Evolutionary conservation across 2,888 invertebrate genomes (phyloP).

Genomic region (Epinotia brunnichana): DNA sequence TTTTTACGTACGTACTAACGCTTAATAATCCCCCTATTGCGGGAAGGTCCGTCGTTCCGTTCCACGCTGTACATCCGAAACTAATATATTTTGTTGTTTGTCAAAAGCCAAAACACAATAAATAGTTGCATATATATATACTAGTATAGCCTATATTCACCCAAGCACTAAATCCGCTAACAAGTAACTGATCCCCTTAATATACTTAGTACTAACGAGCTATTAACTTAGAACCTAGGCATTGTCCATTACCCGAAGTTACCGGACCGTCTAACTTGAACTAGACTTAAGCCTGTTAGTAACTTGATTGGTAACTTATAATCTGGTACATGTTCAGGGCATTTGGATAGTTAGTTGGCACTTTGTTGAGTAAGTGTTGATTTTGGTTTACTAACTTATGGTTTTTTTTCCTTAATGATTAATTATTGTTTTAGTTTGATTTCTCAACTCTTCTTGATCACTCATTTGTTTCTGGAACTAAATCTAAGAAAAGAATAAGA

Average conservation of each 20-base stretch:
- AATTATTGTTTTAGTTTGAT: no score
- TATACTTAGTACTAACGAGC: conserved; percentile 1
- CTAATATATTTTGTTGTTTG: no score
- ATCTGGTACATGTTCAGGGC: neutral
- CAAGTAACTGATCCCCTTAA: neutral
- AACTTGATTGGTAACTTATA: conserved; percentile 13
- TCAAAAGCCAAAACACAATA: no score
- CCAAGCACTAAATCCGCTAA: neutral
- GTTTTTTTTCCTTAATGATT: no score
- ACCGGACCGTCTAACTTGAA: conserved; percentile 14
- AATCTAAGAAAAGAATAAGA: no score
- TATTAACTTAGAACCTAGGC: conserved; percentile 20
- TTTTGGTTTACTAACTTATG: neutral
- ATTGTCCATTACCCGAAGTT: conserved; percentile 22
- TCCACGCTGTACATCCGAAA: no score
- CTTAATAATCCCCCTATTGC: no score
- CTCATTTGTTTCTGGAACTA: no score
- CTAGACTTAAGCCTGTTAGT: conserved; percentile 9
- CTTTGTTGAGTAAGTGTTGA: neutral
- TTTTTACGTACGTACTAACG: no score
- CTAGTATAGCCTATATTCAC: neutral
- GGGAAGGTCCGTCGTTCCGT: no score
- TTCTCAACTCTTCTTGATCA: neutral
- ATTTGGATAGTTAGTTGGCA: neutral
- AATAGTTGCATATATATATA: neutral